Base-by-base conservation (phyloP, 1,140 invertebrate species). In the Drosophila simulans region DNA sequence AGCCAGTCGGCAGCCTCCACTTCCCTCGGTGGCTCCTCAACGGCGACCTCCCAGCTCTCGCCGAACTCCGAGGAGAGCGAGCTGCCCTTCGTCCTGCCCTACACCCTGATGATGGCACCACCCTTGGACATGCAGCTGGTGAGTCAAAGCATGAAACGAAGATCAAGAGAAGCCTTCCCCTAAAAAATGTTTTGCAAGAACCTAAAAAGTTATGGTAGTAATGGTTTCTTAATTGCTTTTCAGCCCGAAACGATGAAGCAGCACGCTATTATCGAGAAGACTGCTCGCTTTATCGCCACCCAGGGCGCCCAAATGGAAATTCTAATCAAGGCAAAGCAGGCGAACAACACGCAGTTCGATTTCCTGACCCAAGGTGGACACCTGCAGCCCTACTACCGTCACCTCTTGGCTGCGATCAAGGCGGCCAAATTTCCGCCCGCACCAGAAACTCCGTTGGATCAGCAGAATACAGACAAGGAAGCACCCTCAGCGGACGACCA, bases 241-340 rank as follows among this genome's bases (percentile, higher is more conserved):
- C 92, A 99, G 97, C 98, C 98, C n/a, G 95, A 96, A 73, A 97
- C 96, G 5, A 95, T 96, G 82, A 99, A 99, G 91, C 94, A 97
- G 76, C 97, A 99, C 93, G 95, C 97, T 4, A 97, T 99, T 55
- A 99, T 99, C 86, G 97, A 98, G 91, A 99, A 98, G 93, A 99
- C 99, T 0, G 98, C 98, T 0, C 93, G 95, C 52, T 99, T 99
- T 93, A 97, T 99, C 71, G 96, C 96, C 65, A 94, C 95, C 45
- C 98, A 99, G 92, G 98, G 98, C 0, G 94, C 95, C 34, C 99
- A 99, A 93, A 99, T 99, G 98, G 98, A 99, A 93, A 99, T 99
- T 56, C 94, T 99, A 0, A 96, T 99, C 58, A 99, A 99, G 93
- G 97, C 98, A 8, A 99, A 99, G 93, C 99, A 99, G 92, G 94